Evolutionary conservation across 2,888 invertebrate species (phyloP).

Genomic region (Leptinotarsa tumamoca): DNA sequence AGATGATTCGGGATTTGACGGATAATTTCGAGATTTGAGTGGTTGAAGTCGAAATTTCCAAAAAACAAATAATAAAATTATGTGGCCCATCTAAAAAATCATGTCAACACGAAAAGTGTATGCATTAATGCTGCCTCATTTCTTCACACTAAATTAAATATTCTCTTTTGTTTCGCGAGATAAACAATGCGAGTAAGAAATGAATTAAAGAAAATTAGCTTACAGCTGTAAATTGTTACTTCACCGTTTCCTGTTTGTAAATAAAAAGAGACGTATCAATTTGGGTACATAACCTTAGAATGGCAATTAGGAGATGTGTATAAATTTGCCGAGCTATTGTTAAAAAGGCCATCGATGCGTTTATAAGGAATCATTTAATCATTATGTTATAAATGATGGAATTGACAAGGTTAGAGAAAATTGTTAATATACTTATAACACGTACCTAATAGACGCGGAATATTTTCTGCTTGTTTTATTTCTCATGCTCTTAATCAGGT

Average conservation of each 20-base stretch:
- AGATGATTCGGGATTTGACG: no score
- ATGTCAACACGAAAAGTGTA: no score
- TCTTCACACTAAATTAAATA: not conserved
- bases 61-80: no score
- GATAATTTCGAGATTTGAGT: no score
- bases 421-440: slow-evolving; percentile 2
- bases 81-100: no score
- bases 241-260: slow-evolving; percentile 13
- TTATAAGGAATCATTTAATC: slow-evolving; percentile 6
- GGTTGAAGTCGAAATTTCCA: no score
- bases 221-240: slow-evolving; percentile 3
- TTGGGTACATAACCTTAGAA: slow-evolving; percentile 23
- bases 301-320: slow-evolving; percentile 22
- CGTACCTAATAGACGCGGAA: not conserved
- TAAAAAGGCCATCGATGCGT: slow-evolving; percentile 11
- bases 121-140: no score
- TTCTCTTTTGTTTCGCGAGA: not conserved
- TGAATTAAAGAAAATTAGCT: slow-evolving; percentile 4
- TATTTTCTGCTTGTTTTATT: not conserved
- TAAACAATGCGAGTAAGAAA: slow-evolving; percentile 2
- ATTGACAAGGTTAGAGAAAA: slow-evolving; percentile 7
- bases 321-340: slow-evolving; percentile 11
- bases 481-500: not conserved
- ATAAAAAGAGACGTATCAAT: slow-evolving; percentile 15
- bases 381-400: slow-evolving; percentile 8